A percentile compares a stretch with the other conserved stretches of the same genome.
Conservation (phyloP, 2,888 invertebrate species). For the Diaprepes abbreviatus region DNA sequence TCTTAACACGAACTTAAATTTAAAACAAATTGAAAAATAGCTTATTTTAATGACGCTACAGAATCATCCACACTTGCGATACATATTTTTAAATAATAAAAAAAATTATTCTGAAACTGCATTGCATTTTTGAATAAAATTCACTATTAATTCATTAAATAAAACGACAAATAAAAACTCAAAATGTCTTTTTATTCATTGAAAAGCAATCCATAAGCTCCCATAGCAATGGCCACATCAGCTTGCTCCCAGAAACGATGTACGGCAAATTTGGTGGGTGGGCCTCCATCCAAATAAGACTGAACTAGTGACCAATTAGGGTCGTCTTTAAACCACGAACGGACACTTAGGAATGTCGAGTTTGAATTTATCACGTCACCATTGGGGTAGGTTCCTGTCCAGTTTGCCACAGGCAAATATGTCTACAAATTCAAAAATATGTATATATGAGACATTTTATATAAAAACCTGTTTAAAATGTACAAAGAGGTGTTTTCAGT, state of each 20-base stretch:
- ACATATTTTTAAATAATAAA: too few species aligned
- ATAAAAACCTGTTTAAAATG: too few species aligned
- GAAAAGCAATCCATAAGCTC: slow-evolving; percentile 52
- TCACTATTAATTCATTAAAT: too few species aligned
- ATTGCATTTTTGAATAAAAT: too few species aligned
- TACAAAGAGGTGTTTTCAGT: too few species aligned
- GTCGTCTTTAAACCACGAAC: slow-evolving; percentile 54
- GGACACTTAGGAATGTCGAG: slow-evolving; percentile 51
- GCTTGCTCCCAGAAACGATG: slow-evolving; percentile 55
- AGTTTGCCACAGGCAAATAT: slow-evolving; percentile 50
- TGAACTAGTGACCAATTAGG: slow-evolving; percentile 51
- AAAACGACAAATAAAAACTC: not conserved
- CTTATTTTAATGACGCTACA: too few species aligned
- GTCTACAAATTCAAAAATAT: slow-evolving; percentile 30
- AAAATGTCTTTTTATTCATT: slow-evolving; percentile 45
- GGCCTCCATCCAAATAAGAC: slow-evolving; percentile 51
- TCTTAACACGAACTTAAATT: not conserved
- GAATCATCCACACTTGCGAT: too few species aligned
- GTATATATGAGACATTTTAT: too few species aligned
- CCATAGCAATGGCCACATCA: slow-evolving; percentile 52
- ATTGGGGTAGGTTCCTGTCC: slow-evolving; percentile 53
- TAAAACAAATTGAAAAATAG: too few species aligned
- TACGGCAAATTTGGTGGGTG: slow-evolving; percentile 48
- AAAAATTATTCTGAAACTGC: too few species aligned
- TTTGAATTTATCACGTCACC: slow-evolving; percentile 52